Evolutionary conservation across 2,797 vertebrate species (phyloP), one percentile per base, ranked within the genome.

Genomic region (Fratercula arctica): DNA sequence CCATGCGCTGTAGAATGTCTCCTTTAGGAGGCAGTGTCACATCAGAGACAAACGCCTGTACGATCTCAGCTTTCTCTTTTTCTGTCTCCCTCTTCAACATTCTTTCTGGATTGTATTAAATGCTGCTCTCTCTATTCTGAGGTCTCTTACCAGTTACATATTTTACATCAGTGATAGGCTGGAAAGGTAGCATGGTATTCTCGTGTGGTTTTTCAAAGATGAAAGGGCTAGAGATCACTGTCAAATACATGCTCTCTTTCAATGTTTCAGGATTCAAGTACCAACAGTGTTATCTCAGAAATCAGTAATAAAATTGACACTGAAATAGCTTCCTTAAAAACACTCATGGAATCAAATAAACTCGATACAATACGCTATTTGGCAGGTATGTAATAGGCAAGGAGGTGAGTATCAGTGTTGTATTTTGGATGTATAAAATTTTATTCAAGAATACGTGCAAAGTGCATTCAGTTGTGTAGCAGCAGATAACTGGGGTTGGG

Each of bases 281-380:
- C 98, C 59, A 99, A 98, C 81, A 98, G 98, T 24, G 93, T 98
- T 91, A 98, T 99, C 83, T 98, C 99, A 61, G 99, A 99, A 97
- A 98, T 99, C 90, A 98, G 98, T 92, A 99, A 98, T 96, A 99
- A 99, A 98, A 99, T 99, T 33, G 99, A 99, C 94, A 98, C 99
- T 50, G 98, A 99, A 98, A 99, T 99, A 85, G 99, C 99, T 20
- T 99, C 99, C 8, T 98, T 99, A 72, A 99, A 99, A 96, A 99
- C 99, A 0, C 97, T 99, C 29, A 99, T 99, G 97, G 99, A 99
- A 93, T 99, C 99, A 0, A 99, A 99, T 66, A 99, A 99, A 83
- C 98, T 99, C 54, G 98, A 99, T 75, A 99, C 99, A 0, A 89
- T 99, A 45, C 98, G 98, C 43, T 99, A 99, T 95, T 98, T 99